Percentiles rank a stretch among this genome's conserved stretches.
These are phyloP conservation scores for Lithophane ornitopus DNA, from an alignment of 2,888 invertebrate species.

Conservation along the genomic window DNA sequence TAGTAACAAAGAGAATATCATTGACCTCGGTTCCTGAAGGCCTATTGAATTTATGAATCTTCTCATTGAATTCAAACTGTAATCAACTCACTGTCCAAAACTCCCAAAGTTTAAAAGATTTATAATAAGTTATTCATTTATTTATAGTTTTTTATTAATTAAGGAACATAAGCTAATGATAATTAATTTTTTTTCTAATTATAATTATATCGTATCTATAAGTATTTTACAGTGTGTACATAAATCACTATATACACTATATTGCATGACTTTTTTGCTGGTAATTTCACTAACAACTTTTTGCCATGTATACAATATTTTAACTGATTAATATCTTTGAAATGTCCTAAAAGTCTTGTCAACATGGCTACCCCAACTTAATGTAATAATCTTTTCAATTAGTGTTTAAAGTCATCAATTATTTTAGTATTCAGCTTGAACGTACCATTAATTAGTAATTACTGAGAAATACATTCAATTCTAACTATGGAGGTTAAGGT, in stretches of 20 bases:
- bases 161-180: too few relatives aligned
- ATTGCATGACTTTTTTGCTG: not conserved
- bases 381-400: constrained; percentile 46
- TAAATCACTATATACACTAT: too few relatives aligned
- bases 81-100: not conserved
- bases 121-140: too few relatives aligned
- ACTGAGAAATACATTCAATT: constrained; percentile 36
- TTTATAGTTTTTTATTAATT: too few relatives aligned
- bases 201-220: too few relatives aligned
- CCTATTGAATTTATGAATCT: not conserved
- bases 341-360: not conserved
- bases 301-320: not conserved
- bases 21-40: not conserved
- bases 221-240: too few relatives aligned
- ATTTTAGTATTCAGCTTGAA: constrained; percentile 24
- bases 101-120: not conserved
- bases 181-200: too few relatives aligned
- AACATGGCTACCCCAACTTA: constrained; percentile 14
- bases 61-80: not conserved
- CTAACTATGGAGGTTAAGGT: constrained; percentile 39
- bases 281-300: not conserved
- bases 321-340: not conserved
- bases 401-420: constrained; percentile 42
- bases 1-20: not conserved
- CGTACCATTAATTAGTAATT: constrained; percentile 33